Evolutionary conservation across 2,113 vertebrate species (phyloP).

Genomic region (Trichechus manatus): DNA sequence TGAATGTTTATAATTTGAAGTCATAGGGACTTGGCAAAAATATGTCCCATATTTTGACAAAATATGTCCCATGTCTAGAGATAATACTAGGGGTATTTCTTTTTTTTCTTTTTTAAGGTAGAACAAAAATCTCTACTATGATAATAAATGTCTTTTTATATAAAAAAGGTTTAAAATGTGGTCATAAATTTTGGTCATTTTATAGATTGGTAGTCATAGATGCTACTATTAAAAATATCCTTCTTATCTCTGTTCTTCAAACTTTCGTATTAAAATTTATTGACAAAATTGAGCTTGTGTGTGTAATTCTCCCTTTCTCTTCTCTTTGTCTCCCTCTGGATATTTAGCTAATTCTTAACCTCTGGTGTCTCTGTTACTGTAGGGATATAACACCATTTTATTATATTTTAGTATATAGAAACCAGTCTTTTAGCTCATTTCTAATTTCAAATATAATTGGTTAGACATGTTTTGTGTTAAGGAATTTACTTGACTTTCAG

Average conservation of each 20-base stretch:
- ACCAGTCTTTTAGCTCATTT: neutral
- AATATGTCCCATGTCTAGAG: neutral
- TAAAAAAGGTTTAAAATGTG: conserved; percentile 35
- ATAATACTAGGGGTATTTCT: neutral
- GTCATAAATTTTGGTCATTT: conserved; percentile 4
- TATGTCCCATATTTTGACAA: neutral
- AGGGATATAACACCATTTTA: conserved; percentile 39
- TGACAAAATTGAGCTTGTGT: neutral
- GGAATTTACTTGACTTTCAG: conserved; percentile 8
- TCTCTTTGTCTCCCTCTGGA: neutral
- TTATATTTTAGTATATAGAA: conserved; percentile 20
- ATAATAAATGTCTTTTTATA: conserved; percentile 56
- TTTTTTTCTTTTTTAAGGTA: conserved; percentile 59
- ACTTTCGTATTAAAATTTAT: conserved; percentile 42
- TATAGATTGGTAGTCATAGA: conserved; percentile 20
- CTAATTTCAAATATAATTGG: neutral
- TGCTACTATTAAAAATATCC: conserved; percentile 8
- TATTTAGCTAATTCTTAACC: neutral
- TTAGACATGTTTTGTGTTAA: neutral
- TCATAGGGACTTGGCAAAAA: neutral
- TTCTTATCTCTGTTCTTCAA: neutral
- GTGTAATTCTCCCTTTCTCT: neutral
- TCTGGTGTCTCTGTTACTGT: neutral
- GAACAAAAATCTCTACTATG: neutral
- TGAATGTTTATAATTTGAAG: conserved; percentile 54